Base-by-base conservation (phyloP, 2,797 vertebrate species). In the Anableps anableps region DNA sequence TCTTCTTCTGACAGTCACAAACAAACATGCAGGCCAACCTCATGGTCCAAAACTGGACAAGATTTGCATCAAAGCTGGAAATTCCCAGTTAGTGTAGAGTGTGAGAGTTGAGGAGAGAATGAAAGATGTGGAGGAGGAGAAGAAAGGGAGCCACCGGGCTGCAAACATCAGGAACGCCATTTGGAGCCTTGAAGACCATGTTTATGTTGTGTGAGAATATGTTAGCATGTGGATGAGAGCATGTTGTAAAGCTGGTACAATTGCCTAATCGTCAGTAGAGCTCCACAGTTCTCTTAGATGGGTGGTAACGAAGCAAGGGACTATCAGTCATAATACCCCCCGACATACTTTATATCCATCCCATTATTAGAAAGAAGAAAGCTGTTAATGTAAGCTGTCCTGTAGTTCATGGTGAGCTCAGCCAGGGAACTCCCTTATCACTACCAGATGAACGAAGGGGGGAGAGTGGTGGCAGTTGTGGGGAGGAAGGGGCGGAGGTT, bases 311-410 rank as follows among this genome's bases (percentile, higher is more conserved):
- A 90, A 88, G 90, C 82, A 81, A 76, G 88, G 83, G 80, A 66
- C 89, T 86, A 88, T 89, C 82, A 81, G 83, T 85, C 58, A 60
- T 1, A 29, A 14, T 83, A 88, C 82, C 82, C 84, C 74, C 81
- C 86, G 86, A 43, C 41, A 43, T 85, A 23, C 90, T 84, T 26
- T n/a, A 31, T 62, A 93, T 93, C 90, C 85, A 91, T 93, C 90
- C 93, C 88, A 90, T 85, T 93, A 92, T 93, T 85, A 92, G 88
- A 90, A 72, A 60, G 85, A 91, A 82, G 81, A 53, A n/a, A 90
- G 86, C 77, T 71, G 81, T 75, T 84, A 86, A 88, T 74, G 53
- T 86, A 80, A 77, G 80, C 79, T n/a, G 80, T 36, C 64, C 62
- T 21, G 29, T 89, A 29, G 80, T 77, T 83, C 29, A 14, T 76